Percentiles rank a stretch among this genome's conserved stretches.
Evolutionary conservation across 53 echinoderm and acorn worm species (phyloP).

Genomic region (Echinarachnius parma): DNA sequence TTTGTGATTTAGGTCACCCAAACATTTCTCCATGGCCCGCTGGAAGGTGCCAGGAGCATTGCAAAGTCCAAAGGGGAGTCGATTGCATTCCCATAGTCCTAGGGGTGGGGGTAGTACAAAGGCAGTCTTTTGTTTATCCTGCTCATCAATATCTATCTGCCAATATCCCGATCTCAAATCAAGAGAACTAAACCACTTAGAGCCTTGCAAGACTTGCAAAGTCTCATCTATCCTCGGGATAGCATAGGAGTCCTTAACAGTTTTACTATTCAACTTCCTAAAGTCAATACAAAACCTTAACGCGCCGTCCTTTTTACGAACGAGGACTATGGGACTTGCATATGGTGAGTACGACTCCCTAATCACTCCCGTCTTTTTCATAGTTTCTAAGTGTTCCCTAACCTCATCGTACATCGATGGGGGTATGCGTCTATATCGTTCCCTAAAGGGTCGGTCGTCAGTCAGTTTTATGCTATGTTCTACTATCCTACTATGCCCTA

Average conservation of each 20-base stretch:
- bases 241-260: constrained; percentile 41
- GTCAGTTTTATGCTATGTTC: constrained; percentile 38
- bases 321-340: constrained; percentile 50
- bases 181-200: constrained; percentile 46
- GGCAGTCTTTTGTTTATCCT: constrained; percentile 49
- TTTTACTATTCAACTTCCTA: constrained; percentile 30
- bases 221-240: constrained; percentile 58
- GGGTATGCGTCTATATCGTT: constrained; percentile 45
- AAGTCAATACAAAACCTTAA: constrained; percentile 49
- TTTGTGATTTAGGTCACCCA: constrained; percentile 38
- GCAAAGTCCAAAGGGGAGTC: constrained; percentile 46
- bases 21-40: constrained; percentile 44
- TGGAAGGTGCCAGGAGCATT: constrained; percentile 55
- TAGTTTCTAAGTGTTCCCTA: constrained; percentile 25
- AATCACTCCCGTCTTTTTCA: constrained; percentile 33
- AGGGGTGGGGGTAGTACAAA: constrained; percentile 44
- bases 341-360: constrained; percentile 46
- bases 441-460: constrained; percentile 38
- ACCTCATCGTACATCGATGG: constrained; percentile 48
- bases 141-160: constrained; percentile 39
- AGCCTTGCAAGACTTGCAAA: constrained; percentile 40
- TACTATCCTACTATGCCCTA: constrained; percentile 28
- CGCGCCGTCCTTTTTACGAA: constrained; percentile 44
- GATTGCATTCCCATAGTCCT: constrained; percentile 48
- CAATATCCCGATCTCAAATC: constrained; percentile 55